Evolutionary conservation across 2,113 vertebrate genomes (phyloP).

Genomic region (Chamaetylas fuelleborni): DNA sequence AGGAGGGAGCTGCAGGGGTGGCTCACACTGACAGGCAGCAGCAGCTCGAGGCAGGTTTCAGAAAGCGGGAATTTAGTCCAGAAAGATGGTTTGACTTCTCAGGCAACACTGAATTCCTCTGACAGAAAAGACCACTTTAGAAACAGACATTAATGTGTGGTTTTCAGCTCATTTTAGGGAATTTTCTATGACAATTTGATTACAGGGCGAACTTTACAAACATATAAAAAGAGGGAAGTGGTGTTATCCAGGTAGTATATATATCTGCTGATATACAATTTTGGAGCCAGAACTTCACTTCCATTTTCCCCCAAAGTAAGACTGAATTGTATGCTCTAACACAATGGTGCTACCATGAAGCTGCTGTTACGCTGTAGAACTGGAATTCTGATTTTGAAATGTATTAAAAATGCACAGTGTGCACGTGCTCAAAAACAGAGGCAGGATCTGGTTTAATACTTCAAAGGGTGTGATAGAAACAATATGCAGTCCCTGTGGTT

Average conservation of each 20-base stretch:
- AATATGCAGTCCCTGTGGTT: not conserved
- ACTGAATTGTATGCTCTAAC: not conserved
- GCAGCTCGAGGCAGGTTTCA: not conserved
- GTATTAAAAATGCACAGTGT: not conserved
- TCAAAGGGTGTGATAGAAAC: not conserved
- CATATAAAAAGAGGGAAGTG: not conserved
- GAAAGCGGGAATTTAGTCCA: not conserved
- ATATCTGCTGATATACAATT: accelerated
- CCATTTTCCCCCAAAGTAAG: not conserved
- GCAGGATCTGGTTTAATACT: not conserved
- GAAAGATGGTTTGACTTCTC: not conserved
- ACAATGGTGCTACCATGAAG: not conserved
- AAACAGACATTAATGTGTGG: not conserved
- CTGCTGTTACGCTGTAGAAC: accelerated
- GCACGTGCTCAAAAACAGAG: not conserved
- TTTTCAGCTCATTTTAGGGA: not conserved
- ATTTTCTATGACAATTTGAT: not conserved
- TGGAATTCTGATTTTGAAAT: not conserved
- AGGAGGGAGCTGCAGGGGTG: not conserved
- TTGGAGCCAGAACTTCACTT: not conserved
- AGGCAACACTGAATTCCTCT: not conserved
- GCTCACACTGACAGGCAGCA: not conserved
- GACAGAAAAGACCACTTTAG: not conserved
- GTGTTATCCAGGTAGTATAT: not conserved
- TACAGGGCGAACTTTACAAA: not conserved